Base-by-base conservation (phyloP, 2,888 invertebrate genomes). In the Latheticus oryzae region DNA sequence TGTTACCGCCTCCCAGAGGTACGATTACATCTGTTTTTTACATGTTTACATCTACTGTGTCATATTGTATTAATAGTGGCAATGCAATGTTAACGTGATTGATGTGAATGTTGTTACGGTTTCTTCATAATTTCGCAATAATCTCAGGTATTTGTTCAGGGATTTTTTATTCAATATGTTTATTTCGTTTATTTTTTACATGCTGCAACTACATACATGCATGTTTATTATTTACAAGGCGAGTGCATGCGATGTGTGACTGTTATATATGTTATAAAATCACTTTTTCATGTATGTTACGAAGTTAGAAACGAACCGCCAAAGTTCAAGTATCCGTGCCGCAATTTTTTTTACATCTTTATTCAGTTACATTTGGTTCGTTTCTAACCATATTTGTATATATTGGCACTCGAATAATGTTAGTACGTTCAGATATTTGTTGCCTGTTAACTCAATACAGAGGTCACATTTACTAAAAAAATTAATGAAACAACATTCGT, bases 51-150 rank as follows among this genome's bases (percentile, higher is more conserved):
- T 53, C 52, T 52, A 58, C 58, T 53, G 50, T 57, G 57, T 54
- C 54, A 54, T 54, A 40, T 40, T 38, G 54, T 55, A 54, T 48
- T 54, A 62, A 64, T 64, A 64, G 75, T 76, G 73, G 71, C 75
- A 76, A 76, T 74, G 74, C 72, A 74, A 74, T 74, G 73, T 74
- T 73, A 69, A 66, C 68, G 70, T 64, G 63, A 57, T 30, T 50
- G 56, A 62, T 59, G 54, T 61, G 53, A 48, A 62, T 57, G 57
- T n/a, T n/a, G n/a, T 54, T 53, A 61, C 38, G 45, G 59, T 62
- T 63, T 62, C 56, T 52, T 62, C 55, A 56, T 58, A 42, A 35
- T 51, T 54, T 58, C 21, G 60, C 61, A 62, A 65, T 70, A 69
- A 68, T 67, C 68, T 71, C 71, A 69, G 71, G 71, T 67, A 69